A percentile compares a stretch with the other conserved stretches of the same genome.
Conservation (phyloP, 2,888 invertebrate genomes). For the Timema cristinae region DNA sequence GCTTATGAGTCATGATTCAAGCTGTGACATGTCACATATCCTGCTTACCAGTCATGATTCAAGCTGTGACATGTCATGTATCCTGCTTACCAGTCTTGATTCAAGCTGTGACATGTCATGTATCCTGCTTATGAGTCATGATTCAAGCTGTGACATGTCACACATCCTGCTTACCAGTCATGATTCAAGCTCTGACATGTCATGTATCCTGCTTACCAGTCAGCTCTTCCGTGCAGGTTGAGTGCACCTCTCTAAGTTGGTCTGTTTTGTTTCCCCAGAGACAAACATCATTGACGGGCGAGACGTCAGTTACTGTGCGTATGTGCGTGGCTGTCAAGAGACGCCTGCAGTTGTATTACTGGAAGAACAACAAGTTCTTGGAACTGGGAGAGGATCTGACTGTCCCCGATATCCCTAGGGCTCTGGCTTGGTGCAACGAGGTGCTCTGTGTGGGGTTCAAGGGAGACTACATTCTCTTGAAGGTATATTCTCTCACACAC, state of each 20-base stretch:
- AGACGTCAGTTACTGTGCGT: constrained; percentile 69
- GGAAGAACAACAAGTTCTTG: constrained; percentile 79
- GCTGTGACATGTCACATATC: no score
- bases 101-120: no score
- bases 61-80: no score
- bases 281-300: constrained; percentile 63
- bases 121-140: no score
- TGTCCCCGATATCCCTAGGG: constrained; percentile 73
- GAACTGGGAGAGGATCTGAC: constrained; percentile 68
- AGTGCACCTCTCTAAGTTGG: background rate
- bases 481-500: constrained; percentile 51
- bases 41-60: no score
- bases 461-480: constrained; percentile 72
- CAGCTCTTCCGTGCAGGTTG: no score
- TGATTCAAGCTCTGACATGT: no score
- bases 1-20: no score
- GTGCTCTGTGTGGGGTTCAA: constrained; percentile 85
- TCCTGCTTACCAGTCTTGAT: no score
- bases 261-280: constrained; percentile 44
- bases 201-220: no score
- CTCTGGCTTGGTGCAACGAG: constrained; percentile 77
- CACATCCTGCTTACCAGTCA: no score
- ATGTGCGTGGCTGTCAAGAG: constrained; percentile 85
- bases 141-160: no score
- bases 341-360: constrained; percentile 81